A percentile compares a stretch with the other conserved stretches of the same genome.
These are phyloP conservation scores for Drosophila neotestacea DNA, from an alignment of 2,888 invertebrate genomes.

Conservation along the genomic window DNA sequence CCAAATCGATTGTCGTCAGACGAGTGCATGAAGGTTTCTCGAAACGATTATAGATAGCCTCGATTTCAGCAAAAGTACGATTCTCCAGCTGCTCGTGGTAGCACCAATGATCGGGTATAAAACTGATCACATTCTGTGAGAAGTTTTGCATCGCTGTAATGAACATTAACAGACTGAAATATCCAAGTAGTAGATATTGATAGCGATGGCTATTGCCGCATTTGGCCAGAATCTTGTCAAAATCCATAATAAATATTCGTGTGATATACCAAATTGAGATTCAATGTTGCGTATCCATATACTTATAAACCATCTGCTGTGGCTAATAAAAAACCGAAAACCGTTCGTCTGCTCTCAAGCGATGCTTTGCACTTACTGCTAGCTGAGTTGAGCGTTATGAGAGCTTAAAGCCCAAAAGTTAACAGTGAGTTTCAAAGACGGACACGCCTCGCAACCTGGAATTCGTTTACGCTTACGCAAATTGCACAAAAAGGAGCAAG, in stretches of 20 bases:
- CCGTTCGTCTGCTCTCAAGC: constrained; percentile 59
- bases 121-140: constrained; percentile 87
- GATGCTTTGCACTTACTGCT: constrained; percentile 69
- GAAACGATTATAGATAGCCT: constrained; percentile 75
- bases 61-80: constrained; percentile 69
- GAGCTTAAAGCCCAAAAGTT: constrained; percentile 36
- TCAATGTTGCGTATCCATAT: constrained; percentile 8
- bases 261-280: constrained; percentile 26
- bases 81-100: constrained; percentile 77
- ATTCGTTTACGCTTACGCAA: no score
- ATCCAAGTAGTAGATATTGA: constrained; percentile 85
- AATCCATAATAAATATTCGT: constrained; percentile 75
- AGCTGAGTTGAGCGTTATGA: constrained; percentile 25
- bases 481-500: no score
- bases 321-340: constrained; percentile 9
- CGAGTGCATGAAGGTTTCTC: constrained; percentile 79
- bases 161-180: constrained; percentile 86
- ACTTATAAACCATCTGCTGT: not conserved
- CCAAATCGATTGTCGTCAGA: constrained; percentile 53
- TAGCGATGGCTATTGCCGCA: constrained; percentile 86
- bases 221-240: constrained; percentile 86
- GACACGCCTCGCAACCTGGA: constrained; percentile 5
- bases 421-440: constrained; percentile 39
- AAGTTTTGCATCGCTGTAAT: constrained; percentile 87
- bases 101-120: constrained; percentile 86